These are phyloP conservation scores for Dasyornis broadbenti DNA, from an alignment of 2,113 vertebrate species.

Conservation along the genomic window DNA sequence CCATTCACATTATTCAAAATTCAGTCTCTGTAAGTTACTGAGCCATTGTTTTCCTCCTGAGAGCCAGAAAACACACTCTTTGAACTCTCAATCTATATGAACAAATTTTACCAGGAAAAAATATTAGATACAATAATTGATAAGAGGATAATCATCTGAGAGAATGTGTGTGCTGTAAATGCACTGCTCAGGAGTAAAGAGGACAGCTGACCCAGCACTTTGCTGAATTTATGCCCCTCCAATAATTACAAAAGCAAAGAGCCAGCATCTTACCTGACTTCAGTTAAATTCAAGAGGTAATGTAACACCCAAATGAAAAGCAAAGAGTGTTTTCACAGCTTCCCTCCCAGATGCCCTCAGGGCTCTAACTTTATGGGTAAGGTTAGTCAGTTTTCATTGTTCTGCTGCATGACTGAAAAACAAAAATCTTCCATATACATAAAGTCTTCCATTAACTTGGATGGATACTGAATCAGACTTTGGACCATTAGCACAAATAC, in stretches of 20 bases:
- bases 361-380: not conserved
- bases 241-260: not conserved
- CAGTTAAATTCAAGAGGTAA: not conserved
- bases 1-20: conserved; percentile 67
- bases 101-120: conserved; percentile 56
- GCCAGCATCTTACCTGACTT: not conserved
- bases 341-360: not conserved
- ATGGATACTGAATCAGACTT: not conserved
- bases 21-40: conserved; percentile 44
- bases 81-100: conserved; percentile 48
- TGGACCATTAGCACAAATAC: not conserved
- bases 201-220: conserved; percentile 33
- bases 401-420: not conserved
- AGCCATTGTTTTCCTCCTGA: conserved; percentile 24
- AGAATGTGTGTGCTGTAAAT: conserved; percentile 28
- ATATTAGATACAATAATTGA: conserved; percentile 26
- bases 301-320: not conserved
- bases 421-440: not conserved
- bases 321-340: not conserved
- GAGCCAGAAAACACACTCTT: conserved; percentile 32
- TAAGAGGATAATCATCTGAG: conserved; percentile 36
- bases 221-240: conserved; percentile 11
- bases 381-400: not conserved
- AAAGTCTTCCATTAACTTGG: not conserved
- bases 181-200: conserved; percentile 32